Conservation (phyloP, 1,140 invertebrate genomes). For the Homarus americanus region DNA sequence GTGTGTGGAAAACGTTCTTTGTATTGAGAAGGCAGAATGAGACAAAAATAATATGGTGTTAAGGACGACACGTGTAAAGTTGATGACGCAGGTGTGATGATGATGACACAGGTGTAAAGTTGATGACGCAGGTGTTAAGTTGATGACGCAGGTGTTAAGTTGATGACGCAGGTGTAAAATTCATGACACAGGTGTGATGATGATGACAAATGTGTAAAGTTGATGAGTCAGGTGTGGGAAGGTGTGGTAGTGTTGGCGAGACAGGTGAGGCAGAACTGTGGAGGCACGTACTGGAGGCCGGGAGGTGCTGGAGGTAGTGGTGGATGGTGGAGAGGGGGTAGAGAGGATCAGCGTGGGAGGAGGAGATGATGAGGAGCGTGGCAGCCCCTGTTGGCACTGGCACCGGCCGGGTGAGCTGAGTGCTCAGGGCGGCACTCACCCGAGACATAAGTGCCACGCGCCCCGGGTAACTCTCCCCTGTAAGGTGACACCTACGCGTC, state of each 20-base stretch:
- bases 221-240: not conserved
- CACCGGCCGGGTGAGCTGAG: constrained; percentile 3
- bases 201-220: not conserved
- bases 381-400: constrained; percentile 31
- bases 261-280: too few relatives aligned
- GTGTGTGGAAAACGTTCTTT: too few relatives aligned
- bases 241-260: not conserved
- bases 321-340: constrained; percentile 64
- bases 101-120: not conserved
- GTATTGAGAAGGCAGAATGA: too few relatives aligned
- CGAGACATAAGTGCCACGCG: constrained; percentile 44
- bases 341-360: constrained; percentile 49
- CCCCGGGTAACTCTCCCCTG: constrained; percentile 52
- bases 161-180: not conserved
- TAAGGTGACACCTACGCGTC: constrained; percentile 19
- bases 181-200: not conserved
- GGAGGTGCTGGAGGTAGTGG: constrained; percentile 53
- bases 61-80: too few relatives aligned
- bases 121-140: not conserved
- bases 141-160: not conserved
- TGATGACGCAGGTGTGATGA: not conserved
- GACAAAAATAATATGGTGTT: too few relatives aligned
- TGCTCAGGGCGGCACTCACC: constrained; percentile 36
- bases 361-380: constrained; percentile 43
- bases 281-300: constrained; percentile 53